phyloP scores from a whole-genome alignment of 2,888 invertebrate genomes.

The Lasioglossum villosulum region DNA sequence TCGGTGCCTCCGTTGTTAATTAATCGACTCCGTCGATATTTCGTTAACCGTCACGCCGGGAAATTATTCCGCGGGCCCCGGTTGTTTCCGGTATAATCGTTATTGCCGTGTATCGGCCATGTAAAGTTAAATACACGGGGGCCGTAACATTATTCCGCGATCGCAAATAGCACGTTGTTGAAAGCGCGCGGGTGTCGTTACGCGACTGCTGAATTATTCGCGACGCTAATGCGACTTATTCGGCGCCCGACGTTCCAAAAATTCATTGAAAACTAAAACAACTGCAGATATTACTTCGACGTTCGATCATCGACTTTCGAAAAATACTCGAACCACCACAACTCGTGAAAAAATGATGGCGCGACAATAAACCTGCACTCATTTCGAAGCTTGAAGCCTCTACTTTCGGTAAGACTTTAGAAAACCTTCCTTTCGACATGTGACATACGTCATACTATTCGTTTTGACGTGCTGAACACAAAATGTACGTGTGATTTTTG shows the following conservation, averaged over 20 bases:
- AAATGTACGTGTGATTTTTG: no score
- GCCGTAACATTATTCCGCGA: conserved; percentile 41
- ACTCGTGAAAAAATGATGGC: neutral
- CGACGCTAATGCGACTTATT: conserved; percentile 22
- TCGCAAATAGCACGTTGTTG: conserved; percentile 27
- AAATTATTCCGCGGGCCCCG: conserved; percentile 46
- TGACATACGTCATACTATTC: no score
- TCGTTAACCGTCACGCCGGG: conserved; percentile 29
- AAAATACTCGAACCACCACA: neutral
- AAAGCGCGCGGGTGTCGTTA: conserved; percentile 17
- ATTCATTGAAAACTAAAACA: neutral
- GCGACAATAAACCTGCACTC: no score
- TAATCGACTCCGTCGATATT: conserved; percentile 43
- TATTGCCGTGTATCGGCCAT: conserved; percentile 35
- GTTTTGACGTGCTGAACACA: no score
- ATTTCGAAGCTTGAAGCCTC: no score
- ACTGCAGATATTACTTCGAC: neutral
- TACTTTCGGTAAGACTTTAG: no score
- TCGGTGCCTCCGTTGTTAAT: conserved; percentile 26
- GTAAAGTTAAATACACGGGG: conserved; percentile 47
- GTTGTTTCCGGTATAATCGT: conserved; percentile 50
- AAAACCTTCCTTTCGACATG: no score
- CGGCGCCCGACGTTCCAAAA: neutral
- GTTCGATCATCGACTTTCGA: neutral
- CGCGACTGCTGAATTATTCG: conserved; percentile 40